Evolutionary conservation across 2,888 invertebrate genomes (phyloP), one percentile per base, ranked within the genome.

Genomic region (Bombyx huttoni): DNA sequence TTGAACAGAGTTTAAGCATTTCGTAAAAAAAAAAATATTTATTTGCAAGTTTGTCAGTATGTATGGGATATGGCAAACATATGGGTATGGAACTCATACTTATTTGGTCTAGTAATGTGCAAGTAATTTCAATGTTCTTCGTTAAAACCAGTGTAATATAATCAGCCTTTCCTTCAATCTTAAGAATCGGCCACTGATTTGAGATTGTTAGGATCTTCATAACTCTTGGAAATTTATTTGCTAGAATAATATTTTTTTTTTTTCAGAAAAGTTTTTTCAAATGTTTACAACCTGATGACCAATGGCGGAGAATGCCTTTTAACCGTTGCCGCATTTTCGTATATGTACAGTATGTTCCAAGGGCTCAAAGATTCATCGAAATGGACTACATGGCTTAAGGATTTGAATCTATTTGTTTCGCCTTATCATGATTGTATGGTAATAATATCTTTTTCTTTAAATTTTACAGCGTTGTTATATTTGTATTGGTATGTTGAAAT

Each of bases 261-360:
- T 83, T 85, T 51, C 78, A 94, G 91, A 61, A 84, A 78, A 62
- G 92, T 92, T 0, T 83, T 93, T 54, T 57, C 51, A 8, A 76
- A 75, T 64, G 91, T 95, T 48, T 91, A 89, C 70, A 78, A 90
- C 46, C 74, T 94, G 49, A 74, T 95, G n/a, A 89, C 84, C 56
- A 89, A 90, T 0, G 91, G 90, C 6, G 95, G 95, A 1, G 92
- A 92, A 59, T 90, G 91, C 49, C 74, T 94, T 9, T 68, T 94
- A 8, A 89, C 92, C 46, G 94, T 94, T 62, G 70, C 94, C 13
- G 93, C 92, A 0, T 89, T 87, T 46, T 92, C 92, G 69, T 91
- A 91, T 0, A 89, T 93, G 6, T 94, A 90, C 66, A 91, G 92
- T 35, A 89, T 93, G 0, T 94, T 93, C 69, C 85, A 91, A 45